These are phyloP conservation scores for Drosophila paranaensis DNA, from an alignment of 2,888 invertebrate species.

Conservation along the genomic window DNA sequence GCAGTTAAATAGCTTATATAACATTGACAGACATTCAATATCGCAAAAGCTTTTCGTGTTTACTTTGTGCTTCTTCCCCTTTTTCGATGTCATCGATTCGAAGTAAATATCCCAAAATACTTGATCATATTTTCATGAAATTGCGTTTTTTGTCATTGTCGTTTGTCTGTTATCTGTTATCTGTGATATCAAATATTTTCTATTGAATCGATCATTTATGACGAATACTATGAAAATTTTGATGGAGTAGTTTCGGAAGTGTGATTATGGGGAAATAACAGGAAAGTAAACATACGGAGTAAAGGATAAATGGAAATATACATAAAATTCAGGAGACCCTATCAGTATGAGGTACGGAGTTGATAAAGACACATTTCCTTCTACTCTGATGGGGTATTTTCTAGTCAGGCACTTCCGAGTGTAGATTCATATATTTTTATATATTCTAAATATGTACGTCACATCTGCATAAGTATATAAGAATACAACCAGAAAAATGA, in stretches of 20 bases:
- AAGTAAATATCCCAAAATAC: not conserved
- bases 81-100: not conserved
- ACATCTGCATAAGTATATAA: not conserved
- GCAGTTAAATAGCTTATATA: not conserved
- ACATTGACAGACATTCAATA: not conserved
- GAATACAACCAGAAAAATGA: no score
- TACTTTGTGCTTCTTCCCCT: not conserved
- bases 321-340: no score
- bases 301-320: no score
- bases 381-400: no score
- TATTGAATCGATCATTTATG: slow-evolving; percentile 1
- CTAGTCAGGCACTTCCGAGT: no score
- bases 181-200: not conserved
- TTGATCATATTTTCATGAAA: slow-evolving; percentile 2
- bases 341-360: no score
- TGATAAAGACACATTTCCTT: no score
- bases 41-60: slow-evolving; percentile 3
- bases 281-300: no score
- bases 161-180: slow-evolving; percentile 1
- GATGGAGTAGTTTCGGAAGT: not conserved
- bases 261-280: not conserved
- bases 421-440: not conserved
- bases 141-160: not conserved
- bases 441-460: not conserved
- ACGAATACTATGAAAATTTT: not conserved